A percentile compares a stretch with the other conserved stretches of the same genome.
Evolutionary conservation across 2,797 vertebrate species (phyloP).

Genomic region (Muraenolepis orangiensis): DNA sequence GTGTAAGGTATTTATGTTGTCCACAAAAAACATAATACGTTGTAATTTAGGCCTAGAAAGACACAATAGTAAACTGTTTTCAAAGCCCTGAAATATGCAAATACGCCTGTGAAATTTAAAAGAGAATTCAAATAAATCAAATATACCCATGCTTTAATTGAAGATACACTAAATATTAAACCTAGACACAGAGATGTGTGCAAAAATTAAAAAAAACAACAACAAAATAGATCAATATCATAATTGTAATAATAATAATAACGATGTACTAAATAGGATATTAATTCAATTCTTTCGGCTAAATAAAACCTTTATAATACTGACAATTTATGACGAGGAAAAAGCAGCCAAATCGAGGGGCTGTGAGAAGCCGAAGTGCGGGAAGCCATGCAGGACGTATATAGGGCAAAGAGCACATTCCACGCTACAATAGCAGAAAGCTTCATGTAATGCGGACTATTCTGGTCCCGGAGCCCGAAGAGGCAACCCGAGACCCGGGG

Average conservation of each 20-base stretch:
- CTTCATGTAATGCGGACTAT: constrained; percentile 72
- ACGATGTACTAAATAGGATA: constrained; percentile 1
- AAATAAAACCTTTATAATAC: not conserved
- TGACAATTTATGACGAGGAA: no score
- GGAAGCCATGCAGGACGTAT: constrained; percentile 50
- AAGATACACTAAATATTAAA: not conserved
- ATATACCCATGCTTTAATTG: no score
- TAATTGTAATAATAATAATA: not conserved
- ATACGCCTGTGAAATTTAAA: no score
- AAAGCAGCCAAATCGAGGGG: no score
- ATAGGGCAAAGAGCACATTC: constrained; percentile 73
- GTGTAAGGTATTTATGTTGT: no score
- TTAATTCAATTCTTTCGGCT: not conserved
- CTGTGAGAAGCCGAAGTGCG: no score
- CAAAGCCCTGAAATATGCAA: no score
- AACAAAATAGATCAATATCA: not conserved
- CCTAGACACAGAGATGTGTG: not conserved
- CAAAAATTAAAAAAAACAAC: not conserved
- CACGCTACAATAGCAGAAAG: constrained; percentile 69
- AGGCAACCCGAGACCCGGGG: constrained; percentile 66
- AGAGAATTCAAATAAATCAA: no score
- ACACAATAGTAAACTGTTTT: no score
- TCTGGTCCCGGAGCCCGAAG: constrained; percentile 68
- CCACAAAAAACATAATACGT: no score
- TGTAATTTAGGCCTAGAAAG: no score